Evolutionary conservation across 2,888 invertebrate species (phyloP).

Genomic region (Leptinotarsa juncta): DNA sequence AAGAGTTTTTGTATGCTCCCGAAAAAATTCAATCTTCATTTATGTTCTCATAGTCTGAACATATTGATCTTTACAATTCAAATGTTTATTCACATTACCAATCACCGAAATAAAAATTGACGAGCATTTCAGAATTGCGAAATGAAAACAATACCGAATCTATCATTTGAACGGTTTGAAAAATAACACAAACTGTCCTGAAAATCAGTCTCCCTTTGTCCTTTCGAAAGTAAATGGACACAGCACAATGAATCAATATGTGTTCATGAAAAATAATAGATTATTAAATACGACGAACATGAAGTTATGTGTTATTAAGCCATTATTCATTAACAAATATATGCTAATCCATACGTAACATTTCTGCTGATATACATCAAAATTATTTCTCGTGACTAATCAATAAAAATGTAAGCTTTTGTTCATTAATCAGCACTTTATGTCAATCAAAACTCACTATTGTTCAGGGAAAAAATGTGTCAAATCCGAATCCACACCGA

Average conservation of each 20-base stretch:
- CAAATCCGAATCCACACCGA: neutral
- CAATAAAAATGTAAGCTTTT: conserved; percentile 8
- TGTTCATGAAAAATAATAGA: neutral
- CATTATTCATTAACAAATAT: conserved; percentile 6
- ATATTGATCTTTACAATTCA: too few species aligned
- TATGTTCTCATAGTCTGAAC: too few species aligned
- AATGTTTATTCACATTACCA: too few species aligned
- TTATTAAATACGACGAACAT: conserved; percentile 9
- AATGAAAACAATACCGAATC: too few species aligned
- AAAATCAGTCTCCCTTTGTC: neutral
- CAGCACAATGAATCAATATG: neutral
- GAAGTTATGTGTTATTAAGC: conserved; percentile 1
- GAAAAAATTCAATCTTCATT: too few species aligned
- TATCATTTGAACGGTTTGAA: too few species aligned
- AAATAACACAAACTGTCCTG: too few species aligned
- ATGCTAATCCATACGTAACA: neutral
- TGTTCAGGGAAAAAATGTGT: neutral
- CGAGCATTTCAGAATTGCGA: too few species aligned
- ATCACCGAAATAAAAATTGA: too few species aligned
- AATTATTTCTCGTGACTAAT: conserved; percentile 3
- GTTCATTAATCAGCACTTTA: neutral
- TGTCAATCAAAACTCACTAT: neutral
- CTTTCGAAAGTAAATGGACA: neutral
- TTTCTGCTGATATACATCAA: conserved; percentile 7
- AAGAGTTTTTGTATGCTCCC: too few species aligned